Evolutionary conservation across 2,113 vertebrate species (phyloP).

Genomic region (Hydropotes inermis): DNA sequence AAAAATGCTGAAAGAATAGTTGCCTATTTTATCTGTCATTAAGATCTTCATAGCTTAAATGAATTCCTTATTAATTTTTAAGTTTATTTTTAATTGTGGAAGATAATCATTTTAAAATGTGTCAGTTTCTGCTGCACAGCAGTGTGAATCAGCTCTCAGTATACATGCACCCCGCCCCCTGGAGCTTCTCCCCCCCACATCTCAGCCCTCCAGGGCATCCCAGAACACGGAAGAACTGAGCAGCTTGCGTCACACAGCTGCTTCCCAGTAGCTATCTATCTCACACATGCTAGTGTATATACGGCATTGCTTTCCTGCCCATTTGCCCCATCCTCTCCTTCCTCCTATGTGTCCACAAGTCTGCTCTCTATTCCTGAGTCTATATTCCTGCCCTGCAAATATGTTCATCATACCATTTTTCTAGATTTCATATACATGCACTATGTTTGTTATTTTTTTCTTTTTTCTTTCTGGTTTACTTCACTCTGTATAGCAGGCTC

Average conservation of each 20-base stretch:
- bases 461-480: not conserved
- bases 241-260: not conserved
- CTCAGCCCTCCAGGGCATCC: not conserved
- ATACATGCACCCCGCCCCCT: not conserved
- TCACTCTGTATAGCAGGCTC: not conserved
- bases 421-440: not conserved
- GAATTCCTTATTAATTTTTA: not conserved
- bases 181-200: not conserved
- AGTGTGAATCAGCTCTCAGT: not conserved
- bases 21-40: not conserved
- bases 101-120: not conserved
- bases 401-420: accelerated
- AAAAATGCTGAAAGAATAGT: not conserved
- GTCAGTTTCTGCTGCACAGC: not conserved
- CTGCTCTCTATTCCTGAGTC: not conserved
- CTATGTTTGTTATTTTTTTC: not conserved
- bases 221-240: not conserved
- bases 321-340: not conserved
- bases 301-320: accelerated
- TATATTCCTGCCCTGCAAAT: not conserved
- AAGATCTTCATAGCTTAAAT: not conserved
- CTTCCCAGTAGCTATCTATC: accelerated
- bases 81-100: not conserved
- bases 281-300: accelerated
- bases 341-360: not conserved